Percentiles rank a stretch among this genome's conserved stretches.
These are phyloP conservation scores for Anorthoa munda DNA, from an alignment of 2,888 invertebrate species.

Conservation along the genomic window DNA sequence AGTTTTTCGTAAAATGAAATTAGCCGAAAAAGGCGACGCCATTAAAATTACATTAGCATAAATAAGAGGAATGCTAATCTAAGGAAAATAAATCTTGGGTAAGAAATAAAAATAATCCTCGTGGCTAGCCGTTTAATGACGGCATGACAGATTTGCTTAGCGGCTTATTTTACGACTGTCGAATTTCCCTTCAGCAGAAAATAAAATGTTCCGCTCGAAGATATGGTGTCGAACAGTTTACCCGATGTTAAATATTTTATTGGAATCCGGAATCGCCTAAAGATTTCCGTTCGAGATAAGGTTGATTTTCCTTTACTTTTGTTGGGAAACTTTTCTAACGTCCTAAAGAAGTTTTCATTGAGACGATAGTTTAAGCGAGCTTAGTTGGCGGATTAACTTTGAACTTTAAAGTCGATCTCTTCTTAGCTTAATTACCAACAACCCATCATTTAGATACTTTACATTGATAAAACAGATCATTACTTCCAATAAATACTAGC, in stretches of 20 bases:
- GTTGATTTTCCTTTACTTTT: slow-evolving; percentile 40
- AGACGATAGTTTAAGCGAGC: slow-evolving; percentile 35
- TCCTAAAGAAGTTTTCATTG: slow-evolving; percentile 44
- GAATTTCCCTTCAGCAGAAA: slow-evolving; percentile 61
- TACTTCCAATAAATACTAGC: slow-evolving; percentile 19
- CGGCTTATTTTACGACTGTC: slow-evolving; percentile 68
- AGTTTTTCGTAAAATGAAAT: slow-evolving; percentile 90
- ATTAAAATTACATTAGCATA: slow-evolving; percentile 91
- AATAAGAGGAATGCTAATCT: slow-evolving; percentile 91
- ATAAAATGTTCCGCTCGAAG: slow-evolving; percentile 58
- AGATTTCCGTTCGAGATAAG: slow-evolving; percentile 49
- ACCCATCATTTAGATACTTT: not conserved
- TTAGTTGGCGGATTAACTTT: slow-evolving; percentile 11
- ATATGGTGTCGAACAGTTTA: slow-evolving; percentile 55
- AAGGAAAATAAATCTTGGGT: slow-evolving; percentile 88
- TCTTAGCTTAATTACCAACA: not conserved
- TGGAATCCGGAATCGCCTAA: slow-evolving; percentile 29
- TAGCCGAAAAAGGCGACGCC: slow-evolving; percentile 89
- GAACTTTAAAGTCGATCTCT: slow-evolving; percentile 14
- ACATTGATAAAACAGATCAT: not conserved
- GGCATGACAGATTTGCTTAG: slow-evolving; percentile 80
- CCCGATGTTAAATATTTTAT: slow-evolving; percentile 59
- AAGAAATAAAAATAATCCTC: slow-evolving; percentile 89
- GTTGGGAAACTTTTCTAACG: slow-evolving; percentile 40
- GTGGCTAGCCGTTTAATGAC: slow-evolving; percentile 81